These are phyloP conservation scores for Jordanella pulchra DNA, from an alignment of 2,797 vertebrate species.

Conservation along the genomic window DNA sequence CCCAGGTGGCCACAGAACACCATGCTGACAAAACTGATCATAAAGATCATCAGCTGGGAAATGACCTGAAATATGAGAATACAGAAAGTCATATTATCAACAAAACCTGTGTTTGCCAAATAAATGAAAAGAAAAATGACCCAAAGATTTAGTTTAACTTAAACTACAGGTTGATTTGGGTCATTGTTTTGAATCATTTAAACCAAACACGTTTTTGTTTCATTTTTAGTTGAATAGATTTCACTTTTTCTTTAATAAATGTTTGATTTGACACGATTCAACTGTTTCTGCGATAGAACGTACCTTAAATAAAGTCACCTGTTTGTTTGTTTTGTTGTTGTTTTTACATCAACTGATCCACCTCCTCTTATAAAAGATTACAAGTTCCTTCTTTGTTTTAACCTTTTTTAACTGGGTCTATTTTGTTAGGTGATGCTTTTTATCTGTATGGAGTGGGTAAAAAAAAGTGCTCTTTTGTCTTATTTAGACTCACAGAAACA, in stretches of 20 bases:
- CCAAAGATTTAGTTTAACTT: neutral
- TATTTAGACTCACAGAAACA: neutral
- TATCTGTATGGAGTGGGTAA: neutral
- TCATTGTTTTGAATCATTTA: neutral
- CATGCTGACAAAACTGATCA: slow-evolving; percentile 86
- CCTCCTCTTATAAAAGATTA: too few relatives aligned
- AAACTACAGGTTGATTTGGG: neutral
- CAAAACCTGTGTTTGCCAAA: neutral
- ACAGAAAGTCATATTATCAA: neutral
- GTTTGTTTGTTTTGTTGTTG: too few relatives aligned
- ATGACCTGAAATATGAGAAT: slow-evolving; percentile 74
- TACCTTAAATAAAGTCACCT: neutral
- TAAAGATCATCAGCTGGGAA: slow-evolving; percentile 84
- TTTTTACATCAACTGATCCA: too few relatives aligned
- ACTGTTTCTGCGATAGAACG: neutral
- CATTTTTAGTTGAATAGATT: neutral
- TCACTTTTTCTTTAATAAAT: neutral
- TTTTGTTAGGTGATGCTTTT: neutral
- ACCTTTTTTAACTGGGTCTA: neutral
- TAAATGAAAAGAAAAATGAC: neutral
- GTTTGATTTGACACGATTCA: neutral
- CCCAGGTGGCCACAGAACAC: slow-evolving; percentile 92
- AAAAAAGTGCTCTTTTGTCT: neutral
- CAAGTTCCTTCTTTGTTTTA: neutral
- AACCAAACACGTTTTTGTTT: neutral